These are phyloP conservation scores for Auanema sp. DNA, from an alignment of 2,888 invertebrate genomes.

Conservation along the genomic window DNA sequence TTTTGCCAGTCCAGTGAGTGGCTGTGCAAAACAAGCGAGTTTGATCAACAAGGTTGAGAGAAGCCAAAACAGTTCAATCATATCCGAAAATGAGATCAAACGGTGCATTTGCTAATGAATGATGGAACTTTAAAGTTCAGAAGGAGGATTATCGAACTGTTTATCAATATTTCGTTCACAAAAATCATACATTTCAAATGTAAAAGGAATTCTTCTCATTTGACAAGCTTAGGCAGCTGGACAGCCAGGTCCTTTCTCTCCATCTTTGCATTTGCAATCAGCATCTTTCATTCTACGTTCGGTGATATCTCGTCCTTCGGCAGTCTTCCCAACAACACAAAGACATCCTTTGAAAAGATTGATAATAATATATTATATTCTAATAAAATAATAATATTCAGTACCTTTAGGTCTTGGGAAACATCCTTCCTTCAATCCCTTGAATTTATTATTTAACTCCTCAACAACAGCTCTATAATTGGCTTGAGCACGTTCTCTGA, in stretches of 20 bases:
- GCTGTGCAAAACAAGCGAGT: too few species aligned
- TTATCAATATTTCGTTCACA: too few species aligned
- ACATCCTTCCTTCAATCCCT: conserved; percentile 59
- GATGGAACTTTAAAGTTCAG: too few species aligned
- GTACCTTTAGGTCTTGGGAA: conserved; percentile 49
- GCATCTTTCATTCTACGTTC: conserved; percentile 60
- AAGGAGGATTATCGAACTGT: too few species aligned
- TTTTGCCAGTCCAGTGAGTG: too few species aligned
- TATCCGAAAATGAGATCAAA: too few species aligned
- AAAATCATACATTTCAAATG: too few species aligned
- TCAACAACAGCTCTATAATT: conserved; percentile 61
- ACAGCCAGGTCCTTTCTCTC: conserved; percentile 42
- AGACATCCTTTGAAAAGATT: conserved; percentile 48
- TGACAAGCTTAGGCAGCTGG: conserved; percentile 34
- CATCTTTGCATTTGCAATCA: conserved; percentile 52
- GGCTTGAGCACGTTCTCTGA: conserved; percentile 55
- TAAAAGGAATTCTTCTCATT: too few species aligned
- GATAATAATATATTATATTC: background rate
- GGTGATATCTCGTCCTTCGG: conserved; percentile 61
- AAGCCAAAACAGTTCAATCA: too few species aligned
- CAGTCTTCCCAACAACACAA: conserved; percentile 60
- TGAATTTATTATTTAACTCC: conserved; percentile 61
- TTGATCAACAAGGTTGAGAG: too few species aligned
- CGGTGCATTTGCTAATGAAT: too few species aligned
- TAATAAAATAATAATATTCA: background rate